Evolutionary conservation across 2,113 vertebrate species (phyloP).

Genomic region (Rhea pennata): DNA sequence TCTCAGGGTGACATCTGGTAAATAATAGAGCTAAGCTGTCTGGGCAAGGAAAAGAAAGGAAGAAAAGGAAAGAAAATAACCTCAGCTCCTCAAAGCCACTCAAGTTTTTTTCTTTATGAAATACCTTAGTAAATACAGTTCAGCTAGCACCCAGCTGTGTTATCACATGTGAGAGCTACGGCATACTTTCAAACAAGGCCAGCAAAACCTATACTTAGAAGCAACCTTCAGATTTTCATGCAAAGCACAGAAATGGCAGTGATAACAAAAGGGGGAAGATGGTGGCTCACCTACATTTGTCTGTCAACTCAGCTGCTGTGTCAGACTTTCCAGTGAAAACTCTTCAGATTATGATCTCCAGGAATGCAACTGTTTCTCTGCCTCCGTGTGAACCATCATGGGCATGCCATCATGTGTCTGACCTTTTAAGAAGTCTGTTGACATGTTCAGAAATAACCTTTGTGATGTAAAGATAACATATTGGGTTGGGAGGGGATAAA

Average conservation of each 20-base stretch:
- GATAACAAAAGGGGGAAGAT: neutral
- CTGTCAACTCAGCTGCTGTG: neutral
- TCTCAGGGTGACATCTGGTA: conserved; percentile 10
- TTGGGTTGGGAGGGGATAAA: conserved; percentile 52
- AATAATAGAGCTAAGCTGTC: conserved; percentile 43
- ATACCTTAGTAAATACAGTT: conserved; percentile 71
- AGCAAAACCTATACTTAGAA: conserved; percentile 48
- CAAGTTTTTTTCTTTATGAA: conserved; percentile 65
- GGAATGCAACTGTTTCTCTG: conserved; percentile 26
- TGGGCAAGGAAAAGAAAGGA: conserved; percentile 19
- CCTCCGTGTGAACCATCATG: neutral
- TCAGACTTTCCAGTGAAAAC: conserved; percentile 35
- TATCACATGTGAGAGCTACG: conserved; percentile 31
- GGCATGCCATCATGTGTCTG: conserved; percentile 60
- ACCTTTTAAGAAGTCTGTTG: conserved; percentile 78
- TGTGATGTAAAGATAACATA: conserved; percentile 62
- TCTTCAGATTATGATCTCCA: neutral
- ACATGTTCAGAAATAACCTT: conserved; percentile 80
- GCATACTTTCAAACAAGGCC: conserved; percentile 46
- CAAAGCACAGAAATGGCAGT: neutral
- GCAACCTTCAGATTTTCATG: conserved; percentile 13
- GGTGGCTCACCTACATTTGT: neutral
- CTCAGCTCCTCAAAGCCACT: conserved; percentile 23
- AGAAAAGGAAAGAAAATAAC: neutral
- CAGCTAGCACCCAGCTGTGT: conserved; percentile 33